A percentile compares a stretch with the other conserved stretches of the same genome.
These are phyloP conservation scores for Patella caerulea DNA, from an alignment of 2,888 invertebrate species.

Conservation along the genomic window DNA sequence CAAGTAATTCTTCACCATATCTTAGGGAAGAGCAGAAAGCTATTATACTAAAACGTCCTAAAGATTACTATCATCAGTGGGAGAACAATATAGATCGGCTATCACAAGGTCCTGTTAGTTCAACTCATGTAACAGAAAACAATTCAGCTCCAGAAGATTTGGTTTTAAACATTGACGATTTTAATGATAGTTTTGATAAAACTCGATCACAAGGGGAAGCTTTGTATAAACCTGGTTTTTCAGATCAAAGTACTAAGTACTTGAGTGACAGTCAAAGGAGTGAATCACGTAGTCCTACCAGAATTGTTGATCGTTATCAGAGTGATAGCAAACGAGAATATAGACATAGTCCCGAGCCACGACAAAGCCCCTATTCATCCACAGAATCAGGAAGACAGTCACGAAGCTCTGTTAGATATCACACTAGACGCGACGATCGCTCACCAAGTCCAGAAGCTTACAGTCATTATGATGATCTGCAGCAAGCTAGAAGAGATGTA, in stretches of 20 bases:
- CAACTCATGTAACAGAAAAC: conserved; percentile 15
- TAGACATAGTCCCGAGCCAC: conserved; percentile 11
- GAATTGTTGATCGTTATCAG: neutral
- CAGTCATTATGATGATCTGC: conserved; percentile 44
- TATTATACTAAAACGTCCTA: conserved; percentile 41
- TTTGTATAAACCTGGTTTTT: neutral
- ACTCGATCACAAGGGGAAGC: neutral
- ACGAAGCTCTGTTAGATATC: neutral
- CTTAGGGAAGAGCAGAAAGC: conserved; percentile 21
- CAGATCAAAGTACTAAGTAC: neutral
- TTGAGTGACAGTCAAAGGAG: neutral
- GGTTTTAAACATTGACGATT: neutral
- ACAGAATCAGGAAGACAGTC: conserved; percentile 12
- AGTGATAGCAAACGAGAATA: neutral
- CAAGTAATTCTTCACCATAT: neutral
- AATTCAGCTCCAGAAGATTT: conserved; percentile 2
- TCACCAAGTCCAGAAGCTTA: conserved; percentile 9
- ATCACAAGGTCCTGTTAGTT: conserved; percentile 30
- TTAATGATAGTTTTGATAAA: conserved; percentile 11
- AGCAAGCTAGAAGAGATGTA: conserved; percentile 53
- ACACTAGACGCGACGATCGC: neutral
- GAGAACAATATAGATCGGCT: conserved; percentile 42
- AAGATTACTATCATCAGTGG: conserved; percentile 42
- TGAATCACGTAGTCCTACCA: conserved; percentile 12
- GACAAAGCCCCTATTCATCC: conserved; percentile 2